These are phyloP conservation scores for Scaptomyza parva DNA, from an alignment of 2,888 invertebrate genomes.

Conservation along the genomic window DNA sequence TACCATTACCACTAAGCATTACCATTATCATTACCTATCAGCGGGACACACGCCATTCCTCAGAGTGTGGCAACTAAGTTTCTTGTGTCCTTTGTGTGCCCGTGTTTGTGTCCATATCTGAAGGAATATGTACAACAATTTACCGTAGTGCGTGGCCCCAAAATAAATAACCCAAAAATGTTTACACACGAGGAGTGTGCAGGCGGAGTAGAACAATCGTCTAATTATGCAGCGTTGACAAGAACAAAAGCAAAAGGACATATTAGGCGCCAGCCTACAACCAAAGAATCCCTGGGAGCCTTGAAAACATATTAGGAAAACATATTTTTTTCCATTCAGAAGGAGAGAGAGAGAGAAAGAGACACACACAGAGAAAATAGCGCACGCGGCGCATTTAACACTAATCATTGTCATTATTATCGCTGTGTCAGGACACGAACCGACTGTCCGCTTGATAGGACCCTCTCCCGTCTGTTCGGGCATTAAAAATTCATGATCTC, in stretches of 20 bases:
- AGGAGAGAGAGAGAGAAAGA: too few species aligned
- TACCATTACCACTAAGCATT: conserved; percentile 38
- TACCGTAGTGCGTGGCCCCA: conserved; percentile 56
- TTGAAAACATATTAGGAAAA: conserved; percentile 71
- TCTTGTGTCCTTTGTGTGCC: conserved; percentile 21
- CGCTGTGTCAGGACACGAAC: conserved; percentile 32
- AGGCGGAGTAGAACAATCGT: conserved; percentile 14
- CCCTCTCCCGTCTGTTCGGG: conserved; percentile 16
- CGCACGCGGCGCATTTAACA: conserved; percentile 70
- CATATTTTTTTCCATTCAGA: conserved; percentile 66
- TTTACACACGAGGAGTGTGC: conserved; percentile 45
- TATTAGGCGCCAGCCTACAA: conserved; percentile 58
- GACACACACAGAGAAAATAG: conserved; percentile 42
- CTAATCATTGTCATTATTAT: conserved; percentile 75
- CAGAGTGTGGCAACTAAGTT: conserved; percentile 26
- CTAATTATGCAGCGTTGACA: conserved; percentile 78
- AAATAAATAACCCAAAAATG: conserved; percentile 68
- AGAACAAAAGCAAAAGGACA: conserved; percentile 48
- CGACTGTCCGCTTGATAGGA: conserved; percentile 11
- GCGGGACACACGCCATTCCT: conserved; percentile 28
- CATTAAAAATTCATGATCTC: conserved; percentile 81
- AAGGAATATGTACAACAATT: conserved; percentile 20
- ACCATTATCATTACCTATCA: conserved; percentile 28
- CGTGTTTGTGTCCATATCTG: conserved; percentile 13
- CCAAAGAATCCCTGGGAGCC: conserved; percentile 12